phyloP scores from a whole-genome alignment of 2,888 invertebrate species.

The Drosophila peninsularis region DNA sequence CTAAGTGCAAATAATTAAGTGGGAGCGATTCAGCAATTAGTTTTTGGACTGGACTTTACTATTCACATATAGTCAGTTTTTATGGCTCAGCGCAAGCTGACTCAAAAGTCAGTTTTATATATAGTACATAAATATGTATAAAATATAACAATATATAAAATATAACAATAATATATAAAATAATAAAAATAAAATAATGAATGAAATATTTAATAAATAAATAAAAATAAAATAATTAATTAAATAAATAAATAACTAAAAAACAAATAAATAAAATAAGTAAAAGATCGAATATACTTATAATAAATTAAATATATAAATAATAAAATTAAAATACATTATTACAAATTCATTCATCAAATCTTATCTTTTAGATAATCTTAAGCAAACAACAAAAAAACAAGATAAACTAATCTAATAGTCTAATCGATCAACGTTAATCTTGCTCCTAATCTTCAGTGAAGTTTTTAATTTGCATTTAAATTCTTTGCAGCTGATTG shows the following conservation, averaged over 20 bases:
- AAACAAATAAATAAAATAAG: not conserved
- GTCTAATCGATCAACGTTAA: not conserved
- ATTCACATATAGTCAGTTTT: not conserved
- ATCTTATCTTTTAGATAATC: not conserved
- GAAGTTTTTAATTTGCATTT: not conserved
- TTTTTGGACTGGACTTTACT: not conserved
- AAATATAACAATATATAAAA: too few relatives aligned
- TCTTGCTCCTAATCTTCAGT: not conserved
- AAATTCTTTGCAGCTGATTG: conserved; percentile 47
- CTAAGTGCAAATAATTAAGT: not conserved
- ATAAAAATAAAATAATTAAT: not conserved
- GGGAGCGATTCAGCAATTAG: not conserved
- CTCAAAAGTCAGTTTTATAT: too few relatives aligned
- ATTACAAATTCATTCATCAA: not conserved
- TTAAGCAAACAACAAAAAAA: not conserved
- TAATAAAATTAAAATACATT: too few relatives aligned
- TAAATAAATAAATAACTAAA: not conserved
- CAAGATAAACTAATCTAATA: not conserved
- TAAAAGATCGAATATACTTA: not conserved
- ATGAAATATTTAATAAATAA: not conserved
- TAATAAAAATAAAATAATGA: not conserved
- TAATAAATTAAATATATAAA: not conserved
- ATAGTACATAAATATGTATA: too few relatives aligned
- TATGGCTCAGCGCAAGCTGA: not conserved
- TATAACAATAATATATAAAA: too few relatives aligned